phyloP scores from a whole-genome alignment of 2,888 invertebrate genomes.

The Didymodactylos carnosus region DNA sequence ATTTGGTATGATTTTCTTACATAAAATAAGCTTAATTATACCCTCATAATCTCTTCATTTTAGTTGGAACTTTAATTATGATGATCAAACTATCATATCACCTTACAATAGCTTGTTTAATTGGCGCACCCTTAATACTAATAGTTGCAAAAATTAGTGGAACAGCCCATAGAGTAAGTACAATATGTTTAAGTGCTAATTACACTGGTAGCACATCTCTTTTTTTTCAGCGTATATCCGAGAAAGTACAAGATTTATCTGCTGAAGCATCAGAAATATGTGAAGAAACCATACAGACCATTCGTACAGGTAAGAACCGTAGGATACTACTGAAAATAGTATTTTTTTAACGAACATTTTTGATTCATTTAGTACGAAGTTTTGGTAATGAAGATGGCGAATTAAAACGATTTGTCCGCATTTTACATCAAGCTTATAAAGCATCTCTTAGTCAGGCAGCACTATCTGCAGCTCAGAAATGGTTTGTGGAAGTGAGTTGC shows the following conservation, averaged over 20 bases:
- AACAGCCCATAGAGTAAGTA: conserved; percentile 31
- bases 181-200: too few relatives aligned
- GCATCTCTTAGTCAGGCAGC: neutral
- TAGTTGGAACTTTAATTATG: conserved; percentile 31
- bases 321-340: too few relatives aligned
- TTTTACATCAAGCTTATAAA: neutral
- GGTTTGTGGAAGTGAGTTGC: conserved; percentile 27
- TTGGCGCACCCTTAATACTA: conserved; percentile 31
- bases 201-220: neutral
- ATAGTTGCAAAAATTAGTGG: conserved; percentile 32
- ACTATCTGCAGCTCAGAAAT: conserved; percentile 11
- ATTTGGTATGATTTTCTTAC: conserved; percentile 27
- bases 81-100: conserved; percentile 35
- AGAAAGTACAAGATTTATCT: conserved; percentile 30
- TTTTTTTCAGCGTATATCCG: conserved; percentile 14
- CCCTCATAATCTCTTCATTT: conserved; percentile 20
- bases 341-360: too few relatives aligned
- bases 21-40: too few relatives aligned
- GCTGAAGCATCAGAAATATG: conserved; percentile 35
- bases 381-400: conserved; percentile 34
- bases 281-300: conserved; percentile 32
- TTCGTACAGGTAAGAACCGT: too few relatives aligned
- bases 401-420: conserved; percentile 10
- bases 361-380: too few relatives aligned
- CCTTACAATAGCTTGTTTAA: conserved; percentile 30